Conservation (phyloP, 2,888 invertebrate genomes). For the Pyrrhia umbra region DNA sequence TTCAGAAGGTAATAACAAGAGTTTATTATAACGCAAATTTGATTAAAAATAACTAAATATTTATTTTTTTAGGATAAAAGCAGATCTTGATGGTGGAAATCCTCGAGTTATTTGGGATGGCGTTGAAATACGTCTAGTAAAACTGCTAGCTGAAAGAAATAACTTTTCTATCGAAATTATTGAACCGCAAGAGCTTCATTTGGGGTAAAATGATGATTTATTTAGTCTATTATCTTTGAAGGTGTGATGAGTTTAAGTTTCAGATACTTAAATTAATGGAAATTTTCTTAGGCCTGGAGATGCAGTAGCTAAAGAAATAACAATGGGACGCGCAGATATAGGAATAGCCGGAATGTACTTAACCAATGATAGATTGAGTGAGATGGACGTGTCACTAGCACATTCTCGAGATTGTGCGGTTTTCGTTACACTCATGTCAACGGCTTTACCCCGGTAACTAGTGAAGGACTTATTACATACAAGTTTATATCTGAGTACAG, state of each 20-base stretch:
- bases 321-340: constrained; percentile 90
- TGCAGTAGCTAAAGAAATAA: constrained; percentile 90
- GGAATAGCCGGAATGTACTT: constrained; percentile 94
- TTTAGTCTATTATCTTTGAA: neutral
- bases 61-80: constrained; percentile 72
- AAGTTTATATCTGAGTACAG: neutral
- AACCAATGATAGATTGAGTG: constrained; percentile 87
- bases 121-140: constrained; percentile 92
- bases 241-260: neutral
- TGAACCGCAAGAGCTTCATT: constrained; percentile 87
- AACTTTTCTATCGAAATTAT: constrained; percentile 93
- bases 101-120: constrained; percentile 92
- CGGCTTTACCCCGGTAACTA: constrained; percentile 92
- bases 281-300: constrained; percentile 88
- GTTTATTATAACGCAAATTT: neutral
- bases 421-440: constrained; percentile 94
- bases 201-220: constrained; percentile 76
- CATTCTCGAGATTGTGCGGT: constrained; percentile 94
- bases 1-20: constrained; percentile 89
- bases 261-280: neutral
- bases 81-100: constrained; percentile 85
- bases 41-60: neutral
- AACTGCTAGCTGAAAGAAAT: constrained; percentile 90
- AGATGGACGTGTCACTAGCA: constrained; percentile 91
- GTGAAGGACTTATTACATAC: neutral